These are phyloP conservation scores for Trichoplax adhaerens DNA, from an alignment of 37 sponge, comb jelly and placozoan species.

Conservation along the genomic window DNA sequence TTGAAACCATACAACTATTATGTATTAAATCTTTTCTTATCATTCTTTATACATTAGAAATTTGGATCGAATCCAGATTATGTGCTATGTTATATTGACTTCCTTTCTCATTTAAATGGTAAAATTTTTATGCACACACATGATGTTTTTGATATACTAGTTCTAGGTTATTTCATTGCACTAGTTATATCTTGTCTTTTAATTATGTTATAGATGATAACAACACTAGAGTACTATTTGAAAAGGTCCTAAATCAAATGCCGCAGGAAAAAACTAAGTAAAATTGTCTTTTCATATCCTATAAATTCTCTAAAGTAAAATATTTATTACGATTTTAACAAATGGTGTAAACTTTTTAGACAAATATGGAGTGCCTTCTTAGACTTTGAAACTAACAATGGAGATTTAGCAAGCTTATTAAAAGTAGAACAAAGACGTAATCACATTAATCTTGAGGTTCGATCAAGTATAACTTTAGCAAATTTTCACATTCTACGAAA, in stretches of 20 bases:
- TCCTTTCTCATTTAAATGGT: slow-evolving; percentile 81
- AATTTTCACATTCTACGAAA: neutral
- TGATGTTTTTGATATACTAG: neutral
- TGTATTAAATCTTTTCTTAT: too few relatives aligned
- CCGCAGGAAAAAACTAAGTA: slow-evolving; percentile 51
- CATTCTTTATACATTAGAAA: slow-evolving; percentile 8
- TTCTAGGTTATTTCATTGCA: neutral
- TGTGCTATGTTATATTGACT: slow-evolving; percentile 58
- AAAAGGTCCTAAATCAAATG: slow-evolving; percentile 45
- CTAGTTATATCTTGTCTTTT: neutral
- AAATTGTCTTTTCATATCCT: neutral
- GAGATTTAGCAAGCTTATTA: slow-evolving; percentile 64
- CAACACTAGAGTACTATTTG: slow-evolving; percentile 84
- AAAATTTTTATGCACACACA: neutral
- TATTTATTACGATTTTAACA: neutral
- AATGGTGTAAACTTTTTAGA: slow-evolving; percentile 20
- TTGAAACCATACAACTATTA: too few relatives aligned
- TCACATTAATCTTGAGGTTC: slow-evolving; percentile 1
- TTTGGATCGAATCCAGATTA: slow-evolving; percentile 56
- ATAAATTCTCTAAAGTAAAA: neutral
- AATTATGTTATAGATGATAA: slow-evolving; percentile 60
- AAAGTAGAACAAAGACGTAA: slow-evolving; percentile 71
- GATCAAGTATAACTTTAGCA: slow-evolving; percentile 12
- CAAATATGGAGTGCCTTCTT: slow-evolving; percentile 64
- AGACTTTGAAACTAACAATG: slow-evolving; percentile 68